These are phyloP conservation scores for Galeopterus variegatus DNA, from an alignment of 2,113 vertebrate genomes.

Conservation along the genomic window DNA sequence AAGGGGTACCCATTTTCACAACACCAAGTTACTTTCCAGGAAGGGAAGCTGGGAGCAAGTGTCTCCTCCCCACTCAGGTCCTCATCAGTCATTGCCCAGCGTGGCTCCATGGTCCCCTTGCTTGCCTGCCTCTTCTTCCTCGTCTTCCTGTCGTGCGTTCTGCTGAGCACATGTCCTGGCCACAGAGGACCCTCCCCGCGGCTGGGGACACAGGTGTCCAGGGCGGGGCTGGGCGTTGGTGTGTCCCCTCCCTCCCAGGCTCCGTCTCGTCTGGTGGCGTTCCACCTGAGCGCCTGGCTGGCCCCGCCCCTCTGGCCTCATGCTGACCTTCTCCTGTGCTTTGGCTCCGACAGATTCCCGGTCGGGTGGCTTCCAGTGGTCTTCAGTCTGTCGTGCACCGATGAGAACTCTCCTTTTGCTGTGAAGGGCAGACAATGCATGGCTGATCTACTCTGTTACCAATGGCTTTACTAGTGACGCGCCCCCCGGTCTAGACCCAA, in stretches of 20 bases:
- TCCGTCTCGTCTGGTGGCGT: neutral
- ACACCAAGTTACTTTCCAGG: neutral
- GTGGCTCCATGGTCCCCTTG: neutral
- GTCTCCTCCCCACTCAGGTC: neutral
- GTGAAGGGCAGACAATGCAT: constrained; percentile 93
- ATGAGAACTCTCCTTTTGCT: constrained; percentile 90
- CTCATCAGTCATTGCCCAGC: neutral
- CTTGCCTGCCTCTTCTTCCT: constrained; percentile 73
- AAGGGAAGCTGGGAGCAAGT: neutral
- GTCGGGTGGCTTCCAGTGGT: constrained; percentile 94
- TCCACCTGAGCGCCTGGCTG: neutral
- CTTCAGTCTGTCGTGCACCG: constrained; percentile 94
- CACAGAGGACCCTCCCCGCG: neutral
- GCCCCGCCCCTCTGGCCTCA: constrained; percentile 1
- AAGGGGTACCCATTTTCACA: neutral
- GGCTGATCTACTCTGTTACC: constrained; percentile 91
- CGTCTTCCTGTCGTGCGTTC: constrained; percentile 24
- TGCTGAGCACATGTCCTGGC: constrained; percentile 46
- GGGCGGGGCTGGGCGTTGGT: neutral
- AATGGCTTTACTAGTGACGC: constrained; percentile 91
- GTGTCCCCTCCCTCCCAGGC: neutral
- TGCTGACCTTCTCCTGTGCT: constrained; percentile 88
- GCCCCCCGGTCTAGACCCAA: constrained; percentile 88
- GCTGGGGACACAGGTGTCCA: neutral
- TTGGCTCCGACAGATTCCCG: constrained; percentile 94